Conservation (phyloP, 37 sponge, comb jelly and placozoan genomes). For the Chondrosia reniformis region DNA sequence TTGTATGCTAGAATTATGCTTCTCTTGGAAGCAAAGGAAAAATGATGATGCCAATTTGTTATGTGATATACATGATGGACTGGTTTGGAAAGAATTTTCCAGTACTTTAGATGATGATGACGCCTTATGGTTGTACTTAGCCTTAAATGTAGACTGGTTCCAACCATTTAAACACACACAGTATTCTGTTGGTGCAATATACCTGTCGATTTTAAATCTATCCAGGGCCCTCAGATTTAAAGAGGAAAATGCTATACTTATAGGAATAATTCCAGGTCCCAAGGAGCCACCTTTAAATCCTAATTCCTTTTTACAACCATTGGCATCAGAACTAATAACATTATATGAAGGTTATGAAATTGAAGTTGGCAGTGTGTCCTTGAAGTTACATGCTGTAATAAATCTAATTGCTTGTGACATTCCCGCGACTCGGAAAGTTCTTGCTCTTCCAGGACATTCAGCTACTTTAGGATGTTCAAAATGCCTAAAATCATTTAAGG, state of each 20-base stretch:
- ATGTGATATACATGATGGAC: constrained; percentile 48
- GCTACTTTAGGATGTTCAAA: constrained; percentile 49
- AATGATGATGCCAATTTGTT: neutral
- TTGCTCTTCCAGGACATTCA: constrained; percentile 37
- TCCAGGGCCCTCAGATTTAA: constrained; percentile 27
- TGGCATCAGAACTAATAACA: constrained; percentile 23
- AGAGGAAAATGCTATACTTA: constrained; percentile 39
- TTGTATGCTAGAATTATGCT: constrained; percentile 23
- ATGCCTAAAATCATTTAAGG: constrained; percentile 43
- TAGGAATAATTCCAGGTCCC: constrained; percentile 50
- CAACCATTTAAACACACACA: constrained; percentile 29
- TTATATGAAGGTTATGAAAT: constrained; percentile 26
- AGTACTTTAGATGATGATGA: no score
- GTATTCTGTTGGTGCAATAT: constrained; percentile 52
- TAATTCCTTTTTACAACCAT: constrained; percentile 28
- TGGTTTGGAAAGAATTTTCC: constrained; percentile 34
- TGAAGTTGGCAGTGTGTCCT: neutral
- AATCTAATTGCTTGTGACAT: constrained; percentile 30
- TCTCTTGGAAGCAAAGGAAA: constrained; percentile 31
- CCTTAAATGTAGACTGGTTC: constrained; percentile 70
- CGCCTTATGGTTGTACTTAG: constrained; percentile 23
- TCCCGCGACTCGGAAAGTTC: constrained; percentile 34
- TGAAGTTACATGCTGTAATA: constrained; percentile 9
- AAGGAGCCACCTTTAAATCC: constrained; percentile 27
- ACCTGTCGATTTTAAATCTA: constrained; percentile 40